Base-by-base conservation (phyloP, 2,888 invertebrate genomes). In the Himalopsyche anomala region DNA sequence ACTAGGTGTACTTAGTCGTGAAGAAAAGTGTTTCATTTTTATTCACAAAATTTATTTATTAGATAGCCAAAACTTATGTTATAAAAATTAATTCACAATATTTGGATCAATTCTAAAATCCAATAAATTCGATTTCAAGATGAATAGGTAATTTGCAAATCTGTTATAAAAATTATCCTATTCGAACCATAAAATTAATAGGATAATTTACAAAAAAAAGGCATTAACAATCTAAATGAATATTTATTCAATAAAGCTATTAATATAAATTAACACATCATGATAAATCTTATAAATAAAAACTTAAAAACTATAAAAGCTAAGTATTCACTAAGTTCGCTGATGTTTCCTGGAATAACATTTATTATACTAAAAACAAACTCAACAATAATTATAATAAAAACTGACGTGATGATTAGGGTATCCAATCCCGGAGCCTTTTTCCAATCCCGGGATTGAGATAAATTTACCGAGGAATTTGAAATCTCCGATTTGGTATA, bases 131-230 rank as follows among this genome's bases (percentile, higher is more conserved):
- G 9, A 36, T 36, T 12, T 38, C 8, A 74, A 36, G 12, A 62
- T 62, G 51, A 5, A 62, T 36, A 69, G 74, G 15, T 15, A 74
- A 74, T 36, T 74, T 12, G 36, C 28, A 74, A 74, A 74, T 12
- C 15, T 74, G 36, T 74, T 74, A 5, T 45, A 80, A 80, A 80
- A 40, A 19, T 80, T 45, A 45, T 40, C 15, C 45, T 80, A 80
- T 42, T 45, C 80, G 80, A 45, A 80, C 17, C 45, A n/a, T 51
- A 45, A 80, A 80, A 80, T 45, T 51, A 45, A 80, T 80, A 80
- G 80, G 80, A 80, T 80, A 80, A 74, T 51, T 80, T 80, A 80
- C 80, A 80, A 80, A 80, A 69, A 80, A 42, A 80, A 28, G 28
- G 28, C 42, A 80, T 19, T 19, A 80, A 80, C 9, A 74, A 38